phyloP scores from a whole-genome alignment of 2,888 invertebrate genomes.

The Drosophila helvetica region DNA sequence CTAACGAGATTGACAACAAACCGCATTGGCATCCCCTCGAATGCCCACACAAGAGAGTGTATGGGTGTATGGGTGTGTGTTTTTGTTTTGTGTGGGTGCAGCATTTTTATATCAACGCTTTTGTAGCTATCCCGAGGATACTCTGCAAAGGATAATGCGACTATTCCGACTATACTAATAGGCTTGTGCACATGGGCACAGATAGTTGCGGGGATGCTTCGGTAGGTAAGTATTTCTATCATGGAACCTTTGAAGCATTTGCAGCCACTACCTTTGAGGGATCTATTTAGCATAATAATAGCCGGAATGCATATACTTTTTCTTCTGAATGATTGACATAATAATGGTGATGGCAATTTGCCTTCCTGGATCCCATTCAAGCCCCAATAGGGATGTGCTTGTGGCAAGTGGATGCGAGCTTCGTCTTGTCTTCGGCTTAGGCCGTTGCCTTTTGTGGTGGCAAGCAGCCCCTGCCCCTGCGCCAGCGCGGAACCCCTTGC shows the following conservation, averaged over 20 bases:
- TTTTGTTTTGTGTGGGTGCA: conserved; percentile 49
- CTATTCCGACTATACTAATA: background rate
- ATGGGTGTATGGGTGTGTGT: conserved; percentile 1
- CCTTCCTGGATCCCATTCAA: too few species aligned
- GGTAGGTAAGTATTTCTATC: too few species aligned
- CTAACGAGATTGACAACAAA: conserved; percentile 78
- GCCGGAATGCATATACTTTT: too few species aligned
- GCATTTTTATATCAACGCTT: conserved; percentile 61
- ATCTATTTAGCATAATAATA: too few species aligned
- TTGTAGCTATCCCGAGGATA: background rate
- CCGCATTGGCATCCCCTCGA: conserved; percentile 56
- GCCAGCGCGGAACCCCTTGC: background rate
- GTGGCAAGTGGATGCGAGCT: background rate
- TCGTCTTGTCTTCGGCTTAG: conserved; percentile 1
- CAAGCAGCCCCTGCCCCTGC: background rate
- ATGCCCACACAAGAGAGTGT: conserved; percentile 6
- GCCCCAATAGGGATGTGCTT: too few species aligned
- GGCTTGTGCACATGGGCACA: too few species aligned
- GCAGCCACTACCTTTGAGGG: too few species aligned
- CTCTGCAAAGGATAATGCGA: background rate
- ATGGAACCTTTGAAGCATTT: too few species aligned
- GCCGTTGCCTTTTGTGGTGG: conserved; percentile 20
- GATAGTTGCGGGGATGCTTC: too few species aligned
- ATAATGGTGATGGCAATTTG: background rate
- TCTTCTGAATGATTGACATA: background rate